Conservation (phyloP, 2,888 invertebrate species). For the Danaus chrysippus region DNA sequence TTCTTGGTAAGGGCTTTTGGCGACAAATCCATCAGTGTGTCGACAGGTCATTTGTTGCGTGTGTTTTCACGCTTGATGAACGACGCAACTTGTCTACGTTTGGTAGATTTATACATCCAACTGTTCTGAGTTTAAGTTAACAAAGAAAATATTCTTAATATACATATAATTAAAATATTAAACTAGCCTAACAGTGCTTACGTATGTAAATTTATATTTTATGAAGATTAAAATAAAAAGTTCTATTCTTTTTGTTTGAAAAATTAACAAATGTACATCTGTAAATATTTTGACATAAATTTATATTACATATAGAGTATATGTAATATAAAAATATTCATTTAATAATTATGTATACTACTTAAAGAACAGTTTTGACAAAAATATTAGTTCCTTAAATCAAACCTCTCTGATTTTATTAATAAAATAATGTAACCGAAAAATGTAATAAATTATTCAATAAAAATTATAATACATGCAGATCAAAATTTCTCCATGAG, state of each 20-base stretch:
- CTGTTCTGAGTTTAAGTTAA: conserved; percentile 59
- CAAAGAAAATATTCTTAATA: conserved; percentile 18
- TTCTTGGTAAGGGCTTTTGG: conserved; percentile 63
- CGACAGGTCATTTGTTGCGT: conserved; percentile 76
- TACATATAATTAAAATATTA: not conserved
- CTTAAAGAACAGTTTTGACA: too few species aligned
- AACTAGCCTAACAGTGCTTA: too few species aligned
- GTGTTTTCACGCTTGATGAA: conserved; percentile 75
- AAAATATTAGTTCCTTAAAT: too few species aligned
- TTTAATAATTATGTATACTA: too few species aligned
- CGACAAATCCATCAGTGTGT: conserved; percentile 75
- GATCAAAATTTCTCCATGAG: conserved; percentile 37
- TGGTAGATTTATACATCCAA: conserved; percentile 62
- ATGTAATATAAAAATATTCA: not conserved
- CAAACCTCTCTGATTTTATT: too few species aligned
- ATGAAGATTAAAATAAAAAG: too few species aligned
- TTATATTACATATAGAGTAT: too few species aligned
- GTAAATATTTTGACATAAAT: not conserved
- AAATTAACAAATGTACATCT: not conserved
- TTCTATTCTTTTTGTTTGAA: too few species aligned
- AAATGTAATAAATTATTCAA: conserved; percentile 50
- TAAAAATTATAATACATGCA: conserved; percentile 47
- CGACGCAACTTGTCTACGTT: conserved; percentile 71
- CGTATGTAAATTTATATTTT: too few species aligned
- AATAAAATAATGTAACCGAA: too few species aligned